Conservation (phyloP, 2,113 vertebrate genomes). For the Chaetops frenatus region DNA sequence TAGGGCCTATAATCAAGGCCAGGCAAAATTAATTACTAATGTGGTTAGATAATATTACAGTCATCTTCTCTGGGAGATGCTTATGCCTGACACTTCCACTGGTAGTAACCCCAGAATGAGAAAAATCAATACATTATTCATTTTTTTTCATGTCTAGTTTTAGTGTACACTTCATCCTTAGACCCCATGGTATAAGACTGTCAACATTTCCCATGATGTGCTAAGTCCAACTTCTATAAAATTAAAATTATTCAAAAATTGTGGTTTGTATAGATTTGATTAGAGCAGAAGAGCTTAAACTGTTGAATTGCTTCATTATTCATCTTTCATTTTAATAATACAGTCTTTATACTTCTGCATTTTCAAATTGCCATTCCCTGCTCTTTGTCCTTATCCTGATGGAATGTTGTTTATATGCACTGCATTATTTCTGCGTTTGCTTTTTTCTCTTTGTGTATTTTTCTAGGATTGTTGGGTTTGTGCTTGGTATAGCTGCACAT, state of each 20-base stretch:
- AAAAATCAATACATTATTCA: not conserved
- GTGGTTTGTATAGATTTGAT: not conserved
- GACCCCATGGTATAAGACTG: not conserved
- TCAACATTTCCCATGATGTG: not conserved
- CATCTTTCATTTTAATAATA: not conserved
- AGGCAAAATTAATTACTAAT: not conserved
- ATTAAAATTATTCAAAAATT: not conserved
- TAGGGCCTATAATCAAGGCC: not conserved
- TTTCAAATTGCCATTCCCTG: not conserved
- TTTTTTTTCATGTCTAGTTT: not conserved
- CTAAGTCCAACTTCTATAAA: not conserved
- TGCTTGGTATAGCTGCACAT: not conserved
- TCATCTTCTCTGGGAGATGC: not conserved
- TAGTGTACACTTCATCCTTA: not conserved
- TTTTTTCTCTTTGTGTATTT: not conserved
- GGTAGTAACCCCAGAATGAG: not conserved
- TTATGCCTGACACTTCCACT: not conserved
- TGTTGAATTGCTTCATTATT: not conserved
- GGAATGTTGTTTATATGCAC: not conserved
- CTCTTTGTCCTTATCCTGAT: not conserved
- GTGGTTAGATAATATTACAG: not conserved
- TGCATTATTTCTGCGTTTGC: not conserved
- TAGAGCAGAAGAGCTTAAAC: not conserved
- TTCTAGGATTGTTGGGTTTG: not conserved
- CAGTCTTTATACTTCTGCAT: not conserved